Evolutionary conservation across 1,140 invertebrate species (phyloP).

Genomic region (Phymastichus coffea): DNA sequence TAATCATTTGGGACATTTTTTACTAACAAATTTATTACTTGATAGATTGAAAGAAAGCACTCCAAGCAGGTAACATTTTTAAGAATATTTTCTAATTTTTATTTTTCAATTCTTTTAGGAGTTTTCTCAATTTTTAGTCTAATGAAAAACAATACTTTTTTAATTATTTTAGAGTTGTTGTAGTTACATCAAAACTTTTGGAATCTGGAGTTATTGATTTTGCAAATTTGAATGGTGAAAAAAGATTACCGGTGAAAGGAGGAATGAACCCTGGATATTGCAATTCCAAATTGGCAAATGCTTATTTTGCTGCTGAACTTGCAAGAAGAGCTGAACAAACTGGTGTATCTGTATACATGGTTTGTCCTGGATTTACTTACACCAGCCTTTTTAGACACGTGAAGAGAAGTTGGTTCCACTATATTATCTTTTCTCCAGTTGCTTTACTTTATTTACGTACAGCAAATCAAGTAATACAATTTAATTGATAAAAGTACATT

Average conservation of each 20-base stretch:
- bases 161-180: constrained; percentile 54
- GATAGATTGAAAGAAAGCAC: constrained; percentile 65
- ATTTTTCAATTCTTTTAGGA: constrained; percentile 5
- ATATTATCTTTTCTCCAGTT: constrained; percentile 68
- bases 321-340: constrained; percentile 59
- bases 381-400: constrained; percentile 74
- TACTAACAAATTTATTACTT: constrained; percentile 78
- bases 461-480: constrained; percentile 64
- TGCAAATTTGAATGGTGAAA: constrained; percentile 66
- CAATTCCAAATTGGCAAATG: constrained; percentile 79
- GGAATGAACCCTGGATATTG: constrained; percentile 70
- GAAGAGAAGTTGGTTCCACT: constrained; percentile 69
- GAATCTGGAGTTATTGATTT: constrained; percentile 72
- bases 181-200: constrained; percentile 60
- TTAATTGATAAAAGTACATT: too few relatives aligned
- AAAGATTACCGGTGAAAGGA: constrained; percentile 53
- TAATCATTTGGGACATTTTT: constrained; percentile 81
- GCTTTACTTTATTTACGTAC: constrained; percentile 71
- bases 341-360: constrained; percentile 70
- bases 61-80: constrained; percentile 60
- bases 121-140: too few relatives aligned
- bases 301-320: constrained; percentile 68
- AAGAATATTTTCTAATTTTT: constrained; percentile 16
- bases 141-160: too few relatives aligned
- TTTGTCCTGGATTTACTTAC: constrained; percentile 84